Conservation (phyloP, 2,797 vertebrate species). For the Harpagifer antarcticus region DNA sequence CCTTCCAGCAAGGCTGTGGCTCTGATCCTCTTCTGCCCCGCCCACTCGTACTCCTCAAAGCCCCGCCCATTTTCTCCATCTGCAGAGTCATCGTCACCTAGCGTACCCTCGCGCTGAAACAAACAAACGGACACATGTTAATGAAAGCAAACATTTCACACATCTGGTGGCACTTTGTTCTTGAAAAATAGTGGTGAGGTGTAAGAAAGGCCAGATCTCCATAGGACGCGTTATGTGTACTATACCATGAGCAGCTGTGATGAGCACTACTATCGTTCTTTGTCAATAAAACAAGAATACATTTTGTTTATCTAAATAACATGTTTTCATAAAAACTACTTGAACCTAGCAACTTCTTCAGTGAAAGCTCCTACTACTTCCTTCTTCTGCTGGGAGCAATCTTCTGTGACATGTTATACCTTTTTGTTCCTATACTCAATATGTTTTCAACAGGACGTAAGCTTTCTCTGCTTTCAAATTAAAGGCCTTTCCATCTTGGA, state of each 20-base stretch:
- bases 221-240: slow-evolving; percentile 22
- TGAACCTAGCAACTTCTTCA: too few species aligned
- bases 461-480: not conserved
- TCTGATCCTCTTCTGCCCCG: slow-evolving; percentile 98
- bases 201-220: not conserved
- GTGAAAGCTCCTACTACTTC: not conserved
- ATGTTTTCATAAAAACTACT: too few species aligned
- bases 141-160: not conserved
- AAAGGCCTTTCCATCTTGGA: not conserved
- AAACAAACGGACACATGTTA: slow-evolving; percentile 35
- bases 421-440: too few species aligned
- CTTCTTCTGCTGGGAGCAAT: not conserved
- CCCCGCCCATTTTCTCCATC: slow-evolving; percentile 96
- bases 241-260: slow-evolving; percentile 33
- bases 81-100: slow-evolving; percentile 94
- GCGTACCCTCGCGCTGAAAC: slow-evolving; percentile 93
- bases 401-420: not conserved
- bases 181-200: not conserved
- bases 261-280: not conserved
- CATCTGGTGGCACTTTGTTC: not conserved
- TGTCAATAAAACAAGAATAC: not conserved
- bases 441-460: not conserved
- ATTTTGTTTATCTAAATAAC: not conserved
- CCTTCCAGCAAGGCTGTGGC: slow-evolving; percentile 97
- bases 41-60: slow-evolving; percentile 99